Evolutionary conservation across 2,797 vertebrate species (phyloP), one percentile per base, ranked within the genome.

Genomic region (Aselliscus stoliczkanus): DNA sequence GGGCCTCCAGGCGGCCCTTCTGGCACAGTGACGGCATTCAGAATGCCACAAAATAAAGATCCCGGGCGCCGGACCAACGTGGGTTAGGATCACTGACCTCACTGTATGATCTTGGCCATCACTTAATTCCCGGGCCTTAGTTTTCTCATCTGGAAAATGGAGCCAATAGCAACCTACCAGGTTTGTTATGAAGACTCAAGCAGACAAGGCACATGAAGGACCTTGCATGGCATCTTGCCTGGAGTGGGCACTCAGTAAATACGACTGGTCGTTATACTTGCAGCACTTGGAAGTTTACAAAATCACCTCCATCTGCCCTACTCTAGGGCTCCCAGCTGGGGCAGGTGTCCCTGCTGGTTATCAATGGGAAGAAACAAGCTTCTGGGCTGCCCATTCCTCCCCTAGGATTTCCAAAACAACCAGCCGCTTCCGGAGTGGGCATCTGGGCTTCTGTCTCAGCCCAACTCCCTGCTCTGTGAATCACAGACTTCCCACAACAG

Each of bases 61-160:
- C 50, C 29, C 0, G 4, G 37, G 47, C 37, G 44, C 29, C 6
- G 37, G 15, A 9, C 25, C 3, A 6, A 39, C 29, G 76, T 25
- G 77, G 27, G 50, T 37, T 79, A 4, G 0, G 52, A 39, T 52
- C 69, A 21, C 39, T 13, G 14, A 17, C 6, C 18, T 83, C 9
- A 2, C 29, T 27, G 5, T 76, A 8, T 34, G 69, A 50, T 7
- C 73, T 31, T 42, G 23, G 18, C 34, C 20, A 5, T 39, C 62
- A 8, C 2, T 70, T 34, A n/a, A 54, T 56, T 93, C 91, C 84
- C 88, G 15, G 93, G 88, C 58, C 96, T 95, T 96, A 1, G 27
- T 93, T 94, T 75, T 76, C 69, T 0, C 18, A 87, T 80, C 97
- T 93, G 91, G 81, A 95, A 96, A 7, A 91, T 34, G 50, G 79